These are phyloP conservation scores for Tapirus indicus DNA, from an alignment of 2,797 vertebrate species.

Conservation along the genomic window DNA sequence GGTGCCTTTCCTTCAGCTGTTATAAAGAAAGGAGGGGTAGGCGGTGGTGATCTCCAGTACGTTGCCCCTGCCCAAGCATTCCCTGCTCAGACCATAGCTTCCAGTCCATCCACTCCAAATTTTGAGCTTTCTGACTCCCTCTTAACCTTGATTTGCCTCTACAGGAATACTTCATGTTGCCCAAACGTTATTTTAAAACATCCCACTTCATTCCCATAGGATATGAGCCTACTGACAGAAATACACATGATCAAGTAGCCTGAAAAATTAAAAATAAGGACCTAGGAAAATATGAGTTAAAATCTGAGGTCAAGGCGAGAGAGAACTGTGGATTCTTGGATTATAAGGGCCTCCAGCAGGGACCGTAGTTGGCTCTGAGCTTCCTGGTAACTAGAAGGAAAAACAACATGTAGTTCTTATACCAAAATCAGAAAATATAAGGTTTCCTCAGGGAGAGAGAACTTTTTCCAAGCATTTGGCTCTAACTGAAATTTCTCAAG, in stretches of 20 bases:
- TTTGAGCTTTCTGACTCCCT: neutral
- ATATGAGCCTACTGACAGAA: neutral
- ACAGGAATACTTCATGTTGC: neutral
- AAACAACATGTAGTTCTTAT: neutral
- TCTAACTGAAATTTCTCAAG: neutral
- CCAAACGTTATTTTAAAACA: constrained; percentile 16
- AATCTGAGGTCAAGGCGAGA: neutral
- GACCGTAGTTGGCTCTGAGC: neutral
- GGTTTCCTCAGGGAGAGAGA: neutral
- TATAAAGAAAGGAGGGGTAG: neutral
- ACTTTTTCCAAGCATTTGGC: neutral
- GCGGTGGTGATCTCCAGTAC: neutral
- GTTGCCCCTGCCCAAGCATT: too few species aligned
- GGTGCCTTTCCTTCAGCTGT: neutral
- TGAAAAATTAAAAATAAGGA: neutral
- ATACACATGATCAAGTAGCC: neutral
- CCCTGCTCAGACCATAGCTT: neutral
- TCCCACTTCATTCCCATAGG: neutral
- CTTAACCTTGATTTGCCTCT: neutral
- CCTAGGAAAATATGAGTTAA: neutral
- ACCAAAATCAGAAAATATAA: neutral
- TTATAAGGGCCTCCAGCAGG: neutral
- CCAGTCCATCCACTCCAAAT: neutral
- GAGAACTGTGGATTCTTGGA: neutral
- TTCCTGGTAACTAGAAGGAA: neutral